Conservation (phyloP, 2,797 vertebrate genomes). For the Gymnodraco acuticeps region DNA sequence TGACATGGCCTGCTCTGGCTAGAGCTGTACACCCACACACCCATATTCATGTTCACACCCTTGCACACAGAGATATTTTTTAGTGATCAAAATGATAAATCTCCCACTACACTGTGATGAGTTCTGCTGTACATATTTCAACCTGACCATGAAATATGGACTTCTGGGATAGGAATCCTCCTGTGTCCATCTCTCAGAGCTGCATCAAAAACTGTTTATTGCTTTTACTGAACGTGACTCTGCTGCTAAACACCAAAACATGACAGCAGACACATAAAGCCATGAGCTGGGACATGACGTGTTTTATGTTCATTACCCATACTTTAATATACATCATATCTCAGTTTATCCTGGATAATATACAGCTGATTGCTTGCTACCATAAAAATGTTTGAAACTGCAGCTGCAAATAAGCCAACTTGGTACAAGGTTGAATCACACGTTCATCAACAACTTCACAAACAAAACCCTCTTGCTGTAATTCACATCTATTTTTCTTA, state of each 20-base stretch:
- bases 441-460: slow-evolving; percentile 14
- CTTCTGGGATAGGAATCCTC: slow-evolving; percentile 53
- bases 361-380: slow-evolving; percentile 30
- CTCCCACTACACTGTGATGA: slow-evolving; percentile 61
- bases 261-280: slow-evolving; percentile 34
- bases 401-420: slow-evolving; percentile 2
- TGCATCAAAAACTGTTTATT: slow-evolving; percentile 65
- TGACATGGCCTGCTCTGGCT: slow-evolving; percentile 6
- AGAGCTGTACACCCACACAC: slow-evolving; percentile 19
- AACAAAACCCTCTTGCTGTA: slow-evolving; percentile 5
- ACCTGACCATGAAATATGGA: slow-evolving; percentile 73
- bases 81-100: slow-evolving; percentile 71
- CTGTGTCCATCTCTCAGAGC: slow-evolving; percentile 54
- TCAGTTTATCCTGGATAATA: slow-evolving; percentile 29
- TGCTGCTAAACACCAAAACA: slow-evolving; percentile 52
- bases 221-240: slow-evolving; percentile 66
- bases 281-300: not conserved
- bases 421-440: not conserved
- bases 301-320: slow-evolving; percentile 35
- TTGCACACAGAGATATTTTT: slow-evolving; percentile 35
- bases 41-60: slow-evolving; percentile 11
- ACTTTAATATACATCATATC: slow-evolving; percentile 34
- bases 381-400: slow-evolving; percentile 27
- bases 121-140: slow-evolving; percentile 66
- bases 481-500: slow-evolving; percentile 24